A percentile compares a stretch with the other conserved stretches of the same genome.
Evolutionary conservation across 1,140 invertebrate genomes (phyloP).

Genomic region (Mamestra configurata): DNA sequence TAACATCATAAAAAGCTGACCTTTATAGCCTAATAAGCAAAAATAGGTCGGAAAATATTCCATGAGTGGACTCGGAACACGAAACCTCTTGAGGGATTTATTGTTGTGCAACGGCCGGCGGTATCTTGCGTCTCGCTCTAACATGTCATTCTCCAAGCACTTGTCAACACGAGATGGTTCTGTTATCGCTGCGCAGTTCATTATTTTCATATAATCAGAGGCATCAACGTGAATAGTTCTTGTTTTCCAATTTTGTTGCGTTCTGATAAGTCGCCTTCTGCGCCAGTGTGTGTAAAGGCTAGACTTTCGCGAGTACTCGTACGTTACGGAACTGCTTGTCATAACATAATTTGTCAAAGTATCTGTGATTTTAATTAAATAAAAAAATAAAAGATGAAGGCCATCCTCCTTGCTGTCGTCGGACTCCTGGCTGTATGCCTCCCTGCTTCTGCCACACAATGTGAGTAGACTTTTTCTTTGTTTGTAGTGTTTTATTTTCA

Average conservation of each 20-base stretch:
- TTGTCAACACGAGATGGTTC: conserved; percentile 81
- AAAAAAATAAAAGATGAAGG: conserved; percentile 84
- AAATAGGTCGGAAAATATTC: conserved; percentile 68
- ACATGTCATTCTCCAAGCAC: conserved; percentile 65
- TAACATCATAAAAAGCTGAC: background rate
- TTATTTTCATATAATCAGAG: conserved; percentile 78
- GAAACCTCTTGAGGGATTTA: conserved; percentile 75
- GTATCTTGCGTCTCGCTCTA: conserved; percentile 70
- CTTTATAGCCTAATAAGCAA: conserved; percentile 33
- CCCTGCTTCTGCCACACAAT: conserved; percentile 84
- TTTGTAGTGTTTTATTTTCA: conserved; percentile 12
- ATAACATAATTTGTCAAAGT: conserved; percentile 75
- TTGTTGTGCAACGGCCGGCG: conserved; percentile 55
- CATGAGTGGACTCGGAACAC: conserved; percentile 75
- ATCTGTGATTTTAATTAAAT: conserved; percentile 84
- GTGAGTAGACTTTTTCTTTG: conserved; percentile 83
- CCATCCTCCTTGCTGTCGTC: conserved; percentile 74
- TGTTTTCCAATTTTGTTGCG: conserved; percentile 71
- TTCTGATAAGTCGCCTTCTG: conserved; percentile 91
- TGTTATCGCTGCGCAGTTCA: conserved; percentile 83
- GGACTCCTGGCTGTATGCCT: conserved; percentile 77
- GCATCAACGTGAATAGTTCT: conserved; percentile 65
- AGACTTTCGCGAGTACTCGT: conserved; percentile 72
- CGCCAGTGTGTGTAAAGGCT: conserved; percentile 96
- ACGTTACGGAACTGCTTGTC: conserved; percentile 58